A percentile compares a stretch with the other conserved stretches of the same genome.
These are phyloP conservation scores for Dendrolimus pini DNA, from an alignment of 2,888 invertebrate species.

Conservation along the genomic window DNA sequence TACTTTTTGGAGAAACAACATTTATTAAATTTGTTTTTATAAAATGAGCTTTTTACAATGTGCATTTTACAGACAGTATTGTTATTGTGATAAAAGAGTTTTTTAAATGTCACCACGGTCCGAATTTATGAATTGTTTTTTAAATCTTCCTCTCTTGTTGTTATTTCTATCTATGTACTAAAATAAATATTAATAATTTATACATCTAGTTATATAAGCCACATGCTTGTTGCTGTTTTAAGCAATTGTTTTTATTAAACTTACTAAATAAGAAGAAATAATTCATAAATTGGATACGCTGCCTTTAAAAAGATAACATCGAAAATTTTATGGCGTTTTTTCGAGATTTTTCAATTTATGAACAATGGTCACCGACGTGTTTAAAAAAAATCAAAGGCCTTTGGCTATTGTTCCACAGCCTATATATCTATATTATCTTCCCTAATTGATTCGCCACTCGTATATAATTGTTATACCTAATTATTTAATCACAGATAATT, in stretches of 20 bases:
- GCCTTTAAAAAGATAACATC: slow-evolving; percentile 12
- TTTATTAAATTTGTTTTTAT: not conserved
- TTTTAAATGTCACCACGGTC: slow-evolving; percentile 20
- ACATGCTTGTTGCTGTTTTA: slow-evolving; percentile 52
- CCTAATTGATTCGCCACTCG: not conserved
- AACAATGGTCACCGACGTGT: not conserved
- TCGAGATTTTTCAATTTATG: not conserved
- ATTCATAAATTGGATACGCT: slow-evolving; percentile 12
- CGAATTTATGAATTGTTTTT: slow-evolving; percentile 34
- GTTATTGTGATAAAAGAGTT: slow-evolving; percentile 34
- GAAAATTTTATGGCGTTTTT: slow-evolving; percentile 4
- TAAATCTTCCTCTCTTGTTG: slow-evolving; percentile 22
- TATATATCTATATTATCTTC: not conserved
- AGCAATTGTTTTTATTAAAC: slow-evolving; percentile 43
- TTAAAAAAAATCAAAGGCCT: not conserved
- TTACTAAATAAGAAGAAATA: slow-evolving; percentile 13
- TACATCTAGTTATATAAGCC: slow-evolving; percentile 35
- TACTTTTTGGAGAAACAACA: slow-evolving; percentile 19
- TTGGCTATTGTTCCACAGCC: not conserved
- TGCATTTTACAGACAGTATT: slow-evolving; percentile 21
- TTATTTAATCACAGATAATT: slow-evolving; percentile 38
- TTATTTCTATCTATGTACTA: slow-evolving; percentile 26
- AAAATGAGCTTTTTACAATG: slow-evolving; percentile 25
- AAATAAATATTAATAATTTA: slow-evolving; percentile 34
- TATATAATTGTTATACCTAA: slow-evolving; percentile 1